Conservation (phyloP, 1,140 invertebrate genomes). For the Pseudoatta argentina region DNA sequence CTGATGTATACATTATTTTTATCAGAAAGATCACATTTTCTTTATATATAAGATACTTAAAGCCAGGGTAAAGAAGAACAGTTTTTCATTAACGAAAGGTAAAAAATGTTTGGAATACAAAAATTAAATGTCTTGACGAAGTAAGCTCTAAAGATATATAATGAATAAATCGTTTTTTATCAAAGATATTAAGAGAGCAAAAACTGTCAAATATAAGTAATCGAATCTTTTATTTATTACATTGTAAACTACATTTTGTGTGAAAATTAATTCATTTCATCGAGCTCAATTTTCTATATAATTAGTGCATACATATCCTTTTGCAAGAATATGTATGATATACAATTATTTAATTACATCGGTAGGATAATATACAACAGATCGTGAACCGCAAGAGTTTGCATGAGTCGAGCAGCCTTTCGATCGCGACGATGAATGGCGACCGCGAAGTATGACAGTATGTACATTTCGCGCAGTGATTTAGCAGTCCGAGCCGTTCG, state of each 20-base stretch:
- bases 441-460: constrained; percentile 56
- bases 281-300: too few relatives aligned
- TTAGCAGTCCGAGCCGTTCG: constrained; percentile 54
- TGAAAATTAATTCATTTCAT: too few relatives aligned
- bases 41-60: constrained; percentile 21
- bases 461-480: constrained; percentile 45
- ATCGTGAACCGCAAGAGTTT: background rate
- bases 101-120: background rate
- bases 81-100: constrained; percentile 4
- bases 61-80: constrained; percentile 14
- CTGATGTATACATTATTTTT: constrained; percentile 6
- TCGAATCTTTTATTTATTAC: too few relatives aligned
- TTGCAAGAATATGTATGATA: too few relatives aligned
- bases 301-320: too few relatives aligned
- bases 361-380: background rate
- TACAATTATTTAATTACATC: background rate
- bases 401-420: background rate
- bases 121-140: constrained; percentile 12
- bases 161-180: background rate
- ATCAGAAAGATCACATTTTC: constrained; percentile 7
- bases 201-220: too few relatives aligned
- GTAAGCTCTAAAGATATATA: background rate
- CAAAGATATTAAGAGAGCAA: background rate
- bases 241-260: too few relatives aligned
- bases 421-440: background rate